phyloP scores from a whole-genome alignment of 2,888 invertebrate genomes.

The Luperina testacea region DNA sequence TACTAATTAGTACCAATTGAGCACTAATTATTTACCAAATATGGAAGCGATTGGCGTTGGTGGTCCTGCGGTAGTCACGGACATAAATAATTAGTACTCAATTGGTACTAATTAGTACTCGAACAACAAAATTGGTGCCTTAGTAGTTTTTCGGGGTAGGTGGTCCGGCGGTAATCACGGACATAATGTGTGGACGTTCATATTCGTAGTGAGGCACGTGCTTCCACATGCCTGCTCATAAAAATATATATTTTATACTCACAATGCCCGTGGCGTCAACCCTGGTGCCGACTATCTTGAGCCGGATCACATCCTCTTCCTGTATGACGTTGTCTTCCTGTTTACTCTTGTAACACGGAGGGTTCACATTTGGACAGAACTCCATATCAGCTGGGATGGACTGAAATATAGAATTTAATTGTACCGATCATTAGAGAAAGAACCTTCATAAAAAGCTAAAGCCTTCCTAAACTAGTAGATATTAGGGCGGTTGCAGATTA shows the following conservation, averaged over 20 bases:
- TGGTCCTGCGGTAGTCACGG: too few relatives aligned
- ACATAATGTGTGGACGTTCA: too few relatives aligned
- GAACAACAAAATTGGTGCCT: too few relatives aligned
- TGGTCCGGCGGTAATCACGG: too few relatives aligned
- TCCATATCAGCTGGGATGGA: constrained; percentile 99
- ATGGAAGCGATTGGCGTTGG: too few relatives aligned
- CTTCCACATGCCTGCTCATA: too few relatives aligned
- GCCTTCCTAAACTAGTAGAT: background rate
- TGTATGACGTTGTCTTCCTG: constrained; percentile 99
- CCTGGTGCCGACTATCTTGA: constrained; percentile 99
- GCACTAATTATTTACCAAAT: too few relatives aligned
- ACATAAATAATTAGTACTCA: too few relatives aligned
- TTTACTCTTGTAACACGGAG: constrained; percentile 99
- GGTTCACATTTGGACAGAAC: constrained; percentile 99
- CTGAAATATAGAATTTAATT: constrained; percentile 84
- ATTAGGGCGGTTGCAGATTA: background rate
- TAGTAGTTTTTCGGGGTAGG: too few relatives aligned
- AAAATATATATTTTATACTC: constrained; percentile 83
- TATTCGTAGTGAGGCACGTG: too few relatives aligned
- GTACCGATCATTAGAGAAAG: background rate
- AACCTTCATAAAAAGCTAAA: background rate
- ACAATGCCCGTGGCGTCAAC: constrained; percentile 99
- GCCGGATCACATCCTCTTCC: constrained; percentile 98
- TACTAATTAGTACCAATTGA: too few relatives aligned
- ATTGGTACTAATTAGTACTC: too few relatives aligned